These are phyloP conservation scores for Sclerurus mexicanus DNA, from an alignment of 2,113 vertebrate genomes.

Conservation along the genomic window DNA sequence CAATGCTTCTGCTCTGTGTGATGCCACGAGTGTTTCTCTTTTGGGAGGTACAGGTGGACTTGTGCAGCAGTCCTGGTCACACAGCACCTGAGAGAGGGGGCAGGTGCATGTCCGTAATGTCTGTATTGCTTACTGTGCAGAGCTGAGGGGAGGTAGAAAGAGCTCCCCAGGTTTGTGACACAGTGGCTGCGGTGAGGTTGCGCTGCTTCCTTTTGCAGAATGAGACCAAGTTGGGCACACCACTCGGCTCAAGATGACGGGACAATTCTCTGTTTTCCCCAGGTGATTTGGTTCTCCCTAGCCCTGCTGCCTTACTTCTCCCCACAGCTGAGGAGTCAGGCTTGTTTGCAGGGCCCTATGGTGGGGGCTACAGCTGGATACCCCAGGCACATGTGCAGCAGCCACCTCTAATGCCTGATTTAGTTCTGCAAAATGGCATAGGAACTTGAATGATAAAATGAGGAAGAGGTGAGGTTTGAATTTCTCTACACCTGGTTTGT, in stretches of 20 bases:
- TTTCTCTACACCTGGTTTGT: background rate
- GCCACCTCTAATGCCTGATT: background rate
- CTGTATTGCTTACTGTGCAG: rapidly evolving
- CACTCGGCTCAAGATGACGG: rapidly evolving
- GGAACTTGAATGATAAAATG: conserved; percentile 16
- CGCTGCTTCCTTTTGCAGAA: background rate
- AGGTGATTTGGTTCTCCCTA: background rate
- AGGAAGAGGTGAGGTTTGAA: conserved; percentile 2
- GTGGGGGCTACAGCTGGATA: background rate
- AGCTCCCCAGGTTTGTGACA: background rate
- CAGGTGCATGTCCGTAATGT: background rate
- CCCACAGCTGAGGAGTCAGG: background rate
- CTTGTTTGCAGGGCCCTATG: rapidly evolving
- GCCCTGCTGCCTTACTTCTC: background rate
- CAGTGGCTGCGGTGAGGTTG: rapidly evolving
- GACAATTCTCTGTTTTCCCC: background rate
- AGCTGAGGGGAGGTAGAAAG: background rate
- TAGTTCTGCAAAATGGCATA: background rate
- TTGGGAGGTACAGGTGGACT: background rate
- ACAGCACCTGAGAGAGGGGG: rapidly evolving
- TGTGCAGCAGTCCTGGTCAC: background rate
- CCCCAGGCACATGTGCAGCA: rapidly evolving
- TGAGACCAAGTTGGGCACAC: background rate
- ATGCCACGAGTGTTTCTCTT: background rate
- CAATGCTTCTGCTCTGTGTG: background rate